A percentile compares a stretch with the other conserved stretches of the same genome.
Conservation (phyloP, 2,888 invertebrate genomes). For the Melinaea marsaeus region DNA sequence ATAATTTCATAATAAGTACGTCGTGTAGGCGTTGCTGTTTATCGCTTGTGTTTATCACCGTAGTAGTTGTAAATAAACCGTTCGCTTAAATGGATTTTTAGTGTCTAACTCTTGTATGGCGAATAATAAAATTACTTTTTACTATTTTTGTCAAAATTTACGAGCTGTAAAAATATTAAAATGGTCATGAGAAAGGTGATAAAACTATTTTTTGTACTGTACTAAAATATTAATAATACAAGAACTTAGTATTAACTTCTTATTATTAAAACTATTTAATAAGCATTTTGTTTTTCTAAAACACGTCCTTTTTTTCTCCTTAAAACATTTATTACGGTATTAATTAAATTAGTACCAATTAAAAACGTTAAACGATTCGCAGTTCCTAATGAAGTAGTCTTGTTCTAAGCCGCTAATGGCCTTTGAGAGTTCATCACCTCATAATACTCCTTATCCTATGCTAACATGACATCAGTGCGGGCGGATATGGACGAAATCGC, state of each 20-base stretch:
- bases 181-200: constrained; percentile 7
- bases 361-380: constrained; percentile 11
- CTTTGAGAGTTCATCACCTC: constrained; percentile 41
- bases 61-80: constrained; percentile 17
- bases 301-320: too few relatives aligned
- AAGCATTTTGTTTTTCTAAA: too few relatives aligned
- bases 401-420: constrained; percentile 28
- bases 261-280: too few relatives aligned
- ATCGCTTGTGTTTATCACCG: constrained; percentile 19
- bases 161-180: constrained; percentile 6
- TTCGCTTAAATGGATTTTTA: constrained; percentile 14
- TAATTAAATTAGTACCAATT: constrained; percentile 6
- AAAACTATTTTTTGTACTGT: neutral
- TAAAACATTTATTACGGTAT: neutral
- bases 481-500: constrained; percentile 69
- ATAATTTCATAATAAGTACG: neutral
- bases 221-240: neutral
- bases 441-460: constrained; percentile 53
- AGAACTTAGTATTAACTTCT: too few relatives aligned
- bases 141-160: constrained; percentile 1
- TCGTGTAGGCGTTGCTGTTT: constrained; percentile 6
- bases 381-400: constrained; percentile 25
- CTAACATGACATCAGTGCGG: constrained; percentile 62
- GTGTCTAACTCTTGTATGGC: constrained; percentile 3
- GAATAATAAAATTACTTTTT: constrained; percentile 1